Evolutionary conservation across 2,113 vertebrate genomes (phyloP).

Genomic region (Alectura lathami): DNA sequence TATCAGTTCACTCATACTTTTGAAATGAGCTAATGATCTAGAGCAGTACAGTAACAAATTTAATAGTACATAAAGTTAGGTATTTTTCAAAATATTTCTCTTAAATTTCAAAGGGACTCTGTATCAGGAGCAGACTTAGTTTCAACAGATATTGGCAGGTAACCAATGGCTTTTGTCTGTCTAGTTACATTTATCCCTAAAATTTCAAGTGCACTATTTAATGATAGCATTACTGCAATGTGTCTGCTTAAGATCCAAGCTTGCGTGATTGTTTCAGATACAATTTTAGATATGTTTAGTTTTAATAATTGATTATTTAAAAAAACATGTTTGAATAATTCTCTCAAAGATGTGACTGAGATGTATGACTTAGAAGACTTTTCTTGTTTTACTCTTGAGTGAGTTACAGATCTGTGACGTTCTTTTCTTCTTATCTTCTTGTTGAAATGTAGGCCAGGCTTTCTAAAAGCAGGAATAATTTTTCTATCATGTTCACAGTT

Average conservation of each 20-base stretch:
- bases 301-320: neutral
- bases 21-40: neutral
- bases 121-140: neutral
- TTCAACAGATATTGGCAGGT: neutral
- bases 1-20: neutral
- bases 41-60: neutral
- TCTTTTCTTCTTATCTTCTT: neutral
- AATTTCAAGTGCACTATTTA: neutral
- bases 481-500: neutral
- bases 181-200: neutral
- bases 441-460: neutral
- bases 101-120: neutral
- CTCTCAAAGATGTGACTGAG: neutral
- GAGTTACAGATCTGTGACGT: neutral
- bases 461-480: neutral
- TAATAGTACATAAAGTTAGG: neutral
- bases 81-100: neutral
- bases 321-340: neutral
- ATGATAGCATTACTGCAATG: neutral
- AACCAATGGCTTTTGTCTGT: neutral
- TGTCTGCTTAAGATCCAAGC: neutral
- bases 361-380: neutral
- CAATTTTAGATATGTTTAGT: neutral
- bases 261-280: neutral
- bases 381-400: neutral